phyloP scores from a whole-genome alignment of 2,797 vertebrate genomes.

The Chrysocyon brachyurus region DNA sequence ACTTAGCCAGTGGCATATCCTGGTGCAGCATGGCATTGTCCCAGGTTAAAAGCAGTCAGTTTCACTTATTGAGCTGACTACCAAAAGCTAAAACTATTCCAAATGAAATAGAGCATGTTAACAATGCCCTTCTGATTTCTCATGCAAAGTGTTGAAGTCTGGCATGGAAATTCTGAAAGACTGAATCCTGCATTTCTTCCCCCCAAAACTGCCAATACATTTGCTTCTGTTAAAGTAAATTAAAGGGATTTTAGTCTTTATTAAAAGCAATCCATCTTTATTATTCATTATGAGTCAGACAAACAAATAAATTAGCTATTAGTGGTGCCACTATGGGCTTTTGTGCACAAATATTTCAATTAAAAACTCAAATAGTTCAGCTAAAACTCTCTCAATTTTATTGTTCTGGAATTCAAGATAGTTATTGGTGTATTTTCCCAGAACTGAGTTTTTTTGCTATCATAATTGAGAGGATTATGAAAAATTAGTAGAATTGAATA shows the following conservation, averaged over 20 bases:
- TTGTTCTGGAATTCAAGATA: conserved; percentile 35
- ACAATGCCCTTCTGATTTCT: conserved; percentile 14
- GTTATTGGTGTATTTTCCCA: conserved; percentile 80
- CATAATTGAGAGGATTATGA: conserved; percentile 66
- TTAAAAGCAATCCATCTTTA: conserved; percentile 76
- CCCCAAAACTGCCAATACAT: background rate
- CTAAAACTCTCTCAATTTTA: conserved; percentile 65
- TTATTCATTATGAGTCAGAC: conserved; percentile 71
- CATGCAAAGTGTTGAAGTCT: conserved; percentile 31
- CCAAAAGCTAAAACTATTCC: conserved; percentile 52
- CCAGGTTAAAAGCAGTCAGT: conserved; percentile 43
- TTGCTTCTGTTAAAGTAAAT: conserved; percentile 62
- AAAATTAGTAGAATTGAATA: conserved; percentile 58
- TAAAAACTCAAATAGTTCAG: conserved; percentile 62
- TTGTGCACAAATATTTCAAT: conserved; percentile 75
- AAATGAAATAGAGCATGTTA: conserved; percentile 27
- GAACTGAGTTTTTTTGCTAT: conserved; percentile 80
- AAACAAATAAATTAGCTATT: conserved; percentile 77
- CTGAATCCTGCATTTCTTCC: background rate
- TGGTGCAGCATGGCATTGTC: background rate
- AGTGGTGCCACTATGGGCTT: conserved; percentile 56
- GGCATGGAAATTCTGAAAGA: conserved; percentile 21
- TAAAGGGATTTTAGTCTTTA: conserved; percentile 68
- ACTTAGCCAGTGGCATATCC: background rate
- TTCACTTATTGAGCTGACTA: background rate